Percentiles rank a stretch among this genome's conserved stretches.
Evolutionary conservation across 53 echinoderm and acorn worm species (phyloP).

Genomic region (Patiria pectinifera): DNA sequence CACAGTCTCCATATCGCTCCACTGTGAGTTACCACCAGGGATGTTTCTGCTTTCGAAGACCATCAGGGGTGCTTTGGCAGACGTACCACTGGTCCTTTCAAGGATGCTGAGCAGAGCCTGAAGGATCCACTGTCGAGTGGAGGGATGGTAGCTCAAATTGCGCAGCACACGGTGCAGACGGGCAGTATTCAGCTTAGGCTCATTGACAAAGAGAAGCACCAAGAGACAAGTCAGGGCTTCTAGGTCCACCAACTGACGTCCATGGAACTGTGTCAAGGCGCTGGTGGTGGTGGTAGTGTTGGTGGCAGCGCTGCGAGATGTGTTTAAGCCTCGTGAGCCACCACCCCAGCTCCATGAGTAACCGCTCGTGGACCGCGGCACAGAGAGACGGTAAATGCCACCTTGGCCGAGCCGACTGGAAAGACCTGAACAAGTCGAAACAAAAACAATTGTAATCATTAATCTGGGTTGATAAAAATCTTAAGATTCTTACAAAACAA

Average conservation of each 20-base stretch:
- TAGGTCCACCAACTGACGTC: constrained; percentile 91
- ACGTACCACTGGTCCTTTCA: constrained; percentile 85
- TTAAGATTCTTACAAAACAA: too few relatives aligned
- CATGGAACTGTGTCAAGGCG: constrained; percentile 75
- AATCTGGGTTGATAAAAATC: too few relatives aligned
- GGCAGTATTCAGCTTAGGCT: constrained; percentile 93
- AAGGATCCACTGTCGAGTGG: constrained; percentile 94
- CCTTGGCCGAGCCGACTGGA: constrained; percentile 87
- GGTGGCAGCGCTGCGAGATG: constrained; percentile 58
- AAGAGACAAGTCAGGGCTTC: constrained; percentile 97
- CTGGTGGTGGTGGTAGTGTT: constrained; percentile 54
- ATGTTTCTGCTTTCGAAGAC: constrained; percentile 27
- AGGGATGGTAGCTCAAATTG: constrained; percentile 91
- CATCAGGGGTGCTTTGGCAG: neutral
- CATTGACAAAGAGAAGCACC: constrained; percentile 95
- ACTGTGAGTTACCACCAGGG: neutral
- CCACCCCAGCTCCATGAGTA: constrained; percentile 84
- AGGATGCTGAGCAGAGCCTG: constrained; percentile 91
- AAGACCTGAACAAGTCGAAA: constrained; percentile 67
- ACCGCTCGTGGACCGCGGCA: constrained; percentile 80
- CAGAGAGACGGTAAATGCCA: constrained; percentile 87
- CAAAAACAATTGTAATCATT: neutral
- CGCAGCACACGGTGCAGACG: constrained; percentile 89
- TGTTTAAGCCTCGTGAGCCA: constrained; percentile 60
- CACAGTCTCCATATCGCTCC: constrained; percentile 46